A percentile compares a stretch with the other conserved stretches of the same genome.
Evolutionary conservation across 2,113 vertebrate species (phyloP).

Genomic region (Trematocara variabile): DNA sequence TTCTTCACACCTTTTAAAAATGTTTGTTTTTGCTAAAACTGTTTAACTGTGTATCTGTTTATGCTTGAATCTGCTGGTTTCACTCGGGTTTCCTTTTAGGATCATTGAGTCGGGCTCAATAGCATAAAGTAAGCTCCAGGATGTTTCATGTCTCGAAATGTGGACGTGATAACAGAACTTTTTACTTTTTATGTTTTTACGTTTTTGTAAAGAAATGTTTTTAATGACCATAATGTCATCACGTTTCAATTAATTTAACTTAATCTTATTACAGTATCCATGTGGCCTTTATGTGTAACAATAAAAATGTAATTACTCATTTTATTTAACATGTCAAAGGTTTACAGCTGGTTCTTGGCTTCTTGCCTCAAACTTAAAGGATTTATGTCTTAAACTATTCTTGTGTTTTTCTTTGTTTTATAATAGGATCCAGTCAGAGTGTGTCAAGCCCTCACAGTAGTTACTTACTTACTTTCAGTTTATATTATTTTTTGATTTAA

Average conservation of each 20-base stretch:
- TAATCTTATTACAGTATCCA: not conserved
- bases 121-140: not conserved
- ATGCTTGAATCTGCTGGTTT: not conserved
- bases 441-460: not conserved
- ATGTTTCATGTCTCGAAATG: not conserved
- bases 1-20: not conserved
- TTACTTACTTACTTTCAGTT: not conserved
- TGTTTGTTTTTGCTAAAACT: accelerated
- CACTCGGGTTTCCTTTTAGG: not conserved
- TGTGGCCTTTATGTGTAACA: not conserved
- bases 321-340: not conserved
- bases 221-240: not conserved
- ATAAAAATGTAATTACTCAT: not conserved
- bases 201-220: not conserved
- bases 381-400: not conserved
- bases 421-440: not conserved
- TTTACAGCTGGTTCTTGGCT: not conserved
- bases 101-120: not conserved
- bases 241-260: not conserved
- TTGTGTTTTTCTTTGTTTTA: not conserved
- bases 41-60: not conserved
- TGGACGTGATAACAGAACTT: not conserved
- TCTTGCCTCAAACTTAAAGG: not conserved
- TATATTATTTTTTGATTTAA: not conserved
- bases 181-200: not conserved